Conservation (phyloP, 2,888 invertebrate genomes). For the Drosophila emarginata region DNA sequence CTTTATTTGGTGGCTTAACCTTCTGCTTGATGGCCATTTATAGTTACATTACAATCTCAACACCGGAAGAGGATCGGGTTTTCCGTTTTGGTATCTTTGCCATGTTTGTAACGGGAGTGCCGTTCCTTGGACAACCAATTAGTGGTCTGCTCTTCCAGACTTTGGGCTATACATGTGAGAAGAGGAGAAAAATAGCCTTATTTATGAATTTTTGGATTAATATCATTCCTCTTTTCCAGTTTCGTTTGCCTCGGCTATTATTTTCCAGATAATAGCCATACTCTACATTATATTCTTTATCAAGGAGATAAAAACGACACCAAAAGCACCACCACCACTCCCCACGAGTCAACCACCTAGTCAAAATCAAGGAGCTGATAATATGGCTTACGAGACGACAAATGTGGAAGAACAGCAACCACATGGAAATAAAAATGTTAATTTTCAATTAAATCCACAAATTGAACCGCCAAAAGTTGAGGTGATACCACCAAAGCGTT, state of each 20-base stretch:
- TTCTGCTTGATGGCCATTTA: slow-evolving; percentile 82
- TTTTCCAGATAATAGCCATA: slow-evolving; percentile 79
- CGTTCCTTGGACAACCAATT: slow-evolving; percentile 79
- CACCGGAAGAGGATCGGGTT: slow-evolving; percentile 81
- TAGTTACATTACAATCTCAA: slow-evolving; percentile 81
- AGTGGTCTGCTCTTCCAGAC: slow-evolving; percentile 78
- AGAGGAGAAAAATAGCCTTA: too few species aligned
- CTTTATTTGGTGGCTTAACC: slow-evolving; percentile 80
- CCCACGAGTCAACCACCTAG: slow-evolving; percentile 43
- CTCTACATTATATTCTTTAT: slow-evolving; percentile 80
- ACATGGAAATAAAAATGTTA: slow-evolving; percentile 69
- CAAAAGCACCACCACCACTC: slow-evolving; percentile 45
- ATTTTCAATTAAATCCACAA: slow-evolving; percentile 68
- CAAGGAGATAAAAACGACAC: slow-evolving; percentile 69
- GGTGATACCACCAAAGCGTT: slow-evolving; percentile 47
- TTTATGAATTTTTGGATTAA: not conserved
- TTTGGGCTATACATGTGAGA: slow-evolving; percentile 80
- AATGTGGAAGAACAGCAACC: slow-evolving; percentile 58
- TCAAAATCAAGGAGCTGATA: slow-evolving; percentile 61
- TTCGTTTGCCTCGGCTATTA: slow-evolving; percentile 75
- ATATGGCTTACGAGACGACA: slow-evolving; percentile 73
- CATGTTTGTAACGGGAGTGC: slow-evolving; percentile 79
- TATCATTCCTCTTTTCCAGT: not conserved
- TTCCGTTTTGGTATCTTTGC: slow-evolving; percentile 82
- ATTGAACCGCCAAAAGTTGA: slow-evolving; percentile 54